phyloP scores from a whole-genome alignment of 2,888 invertebrate genomes.

The Stictocephala bisonia region DNA sequence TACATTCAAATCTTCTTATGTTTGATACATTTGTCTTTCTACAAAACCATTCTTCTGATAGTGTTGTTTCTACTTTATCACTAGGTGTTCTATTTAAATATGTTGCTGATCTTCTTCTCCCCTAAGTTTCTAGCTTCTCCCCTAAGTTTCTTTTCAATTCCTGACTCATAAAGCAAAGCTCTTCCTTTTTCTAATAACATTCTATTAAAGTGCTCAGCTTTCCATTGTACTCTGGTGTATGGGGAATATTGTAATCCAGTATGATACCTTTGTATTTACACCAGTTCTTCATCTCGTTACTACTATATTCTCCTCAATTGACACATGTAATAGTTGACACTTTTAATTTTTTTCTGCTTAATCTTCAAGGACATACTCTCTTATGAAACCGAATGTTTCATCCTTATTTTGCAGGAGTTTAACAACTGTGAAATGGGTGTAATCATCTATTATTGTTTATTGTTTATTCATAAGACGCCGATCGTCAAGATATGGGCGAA shows the following conservation, averaged over 20 bases:
- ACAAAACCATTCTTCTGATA: slow-evolving; percentile 59
- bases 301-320: slow-evolving; percentile 52
- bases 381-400: slow-evolving; percentile 41
- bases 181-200: slow-evolving; percentile 57
- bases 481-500: too few species aligned
- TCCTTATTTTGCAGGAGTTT: slow-evolving; percentile 31
- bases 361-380: slow-evolving; percentile 10
- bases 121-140: slow-evolving; percentile 59
- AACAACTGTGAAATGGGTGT: slow-evolving; percentile 39
- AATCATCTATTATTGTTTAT: slow-evolving; percentile 46
- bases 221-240: slow-evolving; percentile 52
- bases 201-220: slow-evolving; percentile 51
- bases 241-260: slow-evolving; percentile 48
- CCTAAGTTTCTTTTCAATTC: slow-evolving; percentile 58
- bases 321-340: slow-evolving; percentile 46
- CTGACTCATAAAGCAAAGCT: slow-evolving; percentile 57
- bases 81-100: slow-evolving; percentile 58
- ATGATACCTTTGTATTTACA: slow-evolving; percentile 50
- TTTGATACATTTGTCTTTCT: slow-evolving; percentile 59
- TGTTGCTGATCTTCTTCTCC: too few species aligned
- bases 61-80: slow-evolving; percentile 55
- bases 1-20: slow-evolving; percentile 61
- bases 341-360: slow-evolving; percentile 1
- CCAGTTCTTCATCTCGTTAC: slow-evolving; percentile 44
- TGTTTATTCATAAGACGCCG: too few species aligned